Base-by-base conservation (phyloP, 1,140 invertebrate genomes). In the Caenorhabditis tropicalis region DNA sequence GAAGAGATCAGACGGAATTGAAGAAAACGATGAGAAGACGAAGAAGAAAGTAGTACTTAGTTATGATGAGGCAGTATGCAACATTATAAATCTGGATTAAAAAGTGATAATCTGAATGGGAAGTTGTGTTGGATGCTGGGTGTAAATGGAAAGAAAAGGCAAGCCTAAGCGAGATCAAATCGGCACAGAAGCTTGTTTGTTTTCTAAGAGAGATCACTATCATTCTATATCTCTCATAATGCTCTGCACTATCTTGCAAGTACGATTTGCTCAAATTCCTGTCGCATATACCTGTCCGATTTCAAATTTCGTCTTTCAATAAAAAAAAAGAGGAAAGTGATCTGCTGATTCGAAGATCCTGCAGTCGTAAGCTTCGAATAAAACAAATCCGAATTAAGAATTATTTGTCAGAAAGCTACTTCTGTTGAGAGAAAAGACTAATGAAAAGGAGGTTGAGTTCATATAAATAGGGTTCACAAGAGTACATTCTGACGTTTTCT, bases 201-300 rank as follows among this genome's bases (percentile, higher is more conserved):
- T 74, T 74, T 74, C 65, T 74, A 43, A 74, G 65, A 33, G 58
- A 74, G 65, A 74, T 74, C 65, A 74, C 65, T 74, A 74, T 74
- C 65, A 74, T 24, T 5, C 65, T 74, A 36, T 4, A n/a, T 27
- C 33, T 65, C 65, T 31, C 29, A 24, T 43, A 24, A 19, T 74
- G 27, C 53, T 27, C 36, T n/a, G n/a, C 36, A 74, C 65, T 74
- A 16, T 74, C 65, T 74, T 46, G 65, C 65, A 74, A 46, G 36
- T 74, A 43, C 65, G 65, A 74, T 74, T 74, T 74, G 65, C 36
- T n/a, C 65, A 74, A 46, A 74, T 74, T 74, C 65, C 65, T 74
- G 65, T 74, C 65, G 33, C 65, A 74, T 74, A 74, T 74, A 74
- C 65, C 65, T 74, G 65, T 43, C 65, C 36, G 33, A 74, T 43